A percentile compares a stretch with the other conserved stretches of the same genome.
These are phyloP conservation scores for Pediacus dermestoides DNA, from an alignment of 2,888 invertebrate genomes.

Conservation along the genomic window DNA sequence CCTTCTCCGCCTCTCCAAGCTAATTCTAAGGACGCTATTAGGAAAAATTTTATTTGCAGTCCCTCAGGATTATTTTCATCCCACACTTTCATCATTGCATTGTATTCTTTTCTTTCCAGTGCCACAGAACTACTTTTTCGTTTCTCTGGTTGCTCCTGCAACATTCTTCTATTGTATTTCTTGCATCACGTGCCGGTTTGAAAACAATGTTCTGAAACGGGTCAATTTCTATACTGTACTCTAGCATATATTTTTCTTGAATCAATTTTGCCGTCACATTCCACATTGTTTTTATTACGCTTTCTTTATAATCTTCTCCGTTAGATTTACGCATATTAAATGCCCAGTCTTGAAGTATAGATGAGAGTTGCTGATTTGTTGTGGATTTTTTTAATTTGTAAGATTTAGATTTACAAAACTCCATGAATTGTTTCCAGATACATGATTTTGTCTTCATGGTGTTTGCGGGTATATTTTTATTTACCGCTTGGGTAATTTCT, in stretches of 20 bases:
- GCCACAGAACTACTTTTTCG: background rate
- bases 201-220: background rate
- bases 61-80: background rate
- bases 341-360: background rate
- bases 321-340: background rate
- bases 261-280: slow-evolving; percentile 1
- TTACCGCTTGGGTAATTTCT: no score
- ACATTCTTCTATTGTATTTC: background rate
- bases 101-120: background rate
- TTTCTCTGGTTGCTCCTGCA: slow-evolving; percentile 1
- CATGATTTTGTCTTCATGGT: background rate
- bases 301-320: background rate
- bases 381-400: background rate
- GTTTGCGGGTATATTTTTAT: slow-evolving; percentile 1
- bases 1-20: slow-evolving; percentile 10
- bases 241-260: slow-evolving; percentile 4
- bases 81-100: background rate
- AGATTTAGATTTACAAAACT: background rate
- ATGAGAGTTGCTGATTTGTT: background rate
- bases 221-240: slow-evolving; percentile 2
- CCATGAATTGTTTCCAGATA: background rate
- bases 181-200: slow-evolving; percentile 3
- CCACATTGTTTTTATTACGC: slow-evolving; percentile 1
- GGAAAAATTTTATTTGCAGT: slow-evolving; percentile 12
- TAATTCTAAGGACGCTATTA: slow-evolving; percentile 7